A percentile compares a stretch with the other conserved stretches of the same genome.
These are phyloP conservation scores for Limnothrissa miodon DNA, from an alignment of 2,113 vertebrate species.

Conservation along the genomic window DNA sequence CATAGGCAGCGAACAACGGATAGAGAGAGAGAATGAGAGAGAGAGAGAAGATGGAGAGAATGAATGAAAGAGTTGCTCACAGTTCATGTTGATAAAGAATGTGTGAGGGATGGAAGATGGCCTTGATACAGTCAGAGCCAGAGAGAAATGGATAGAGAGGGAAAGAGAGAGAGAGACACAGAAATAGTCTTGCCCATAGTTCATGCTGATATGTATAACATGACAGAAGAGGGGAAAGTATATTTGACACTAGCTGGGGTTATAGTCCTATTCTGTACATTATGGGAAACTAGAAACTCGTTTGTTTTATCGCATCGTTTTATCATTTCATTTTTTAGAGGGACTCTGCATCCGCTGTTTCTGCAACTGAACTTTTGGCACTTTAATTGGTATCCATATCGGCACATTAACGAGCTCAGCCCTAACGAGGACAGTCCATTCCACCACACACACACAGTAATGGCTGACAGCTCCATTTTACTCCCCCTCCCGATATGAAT, in stretches of 20 bases:
- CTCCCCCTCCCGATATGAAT: background rate
- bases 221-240: background rate
- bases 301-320: background rate
- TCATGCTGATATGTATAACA: too few species aligned
- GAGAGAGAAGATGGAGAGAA: background rate
- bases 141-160: too few species aligned
- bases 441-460: conserved; percentile 12
- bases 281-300: background rate
- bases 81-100: background rate
- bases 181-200: background rate
- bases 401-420: background rate
- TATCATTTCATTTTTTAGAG: background rate
- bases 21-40: background rate
- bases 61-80: background rate
- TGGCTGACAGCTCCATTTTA: background rate
- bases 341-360: conserved; percentile 7
- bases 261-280: background rate
- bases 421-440: conserved; percentile 10
- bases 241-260: background rate
- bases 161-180: background rate
- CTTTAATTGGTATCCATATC: conserved; percentile 16
- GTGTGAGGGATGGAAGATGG: background rate
- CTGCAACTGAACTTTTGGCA: background rate
- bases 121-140: background rate
- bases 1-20: background rate